Percentiles rank a stretch among this genome's conserved stretches.
These are phyloP conservation scores for Melanotus villosus DNA, from an alignment of 2,888 invertebrate genomes.

Conservation along the genomic window DNA sequence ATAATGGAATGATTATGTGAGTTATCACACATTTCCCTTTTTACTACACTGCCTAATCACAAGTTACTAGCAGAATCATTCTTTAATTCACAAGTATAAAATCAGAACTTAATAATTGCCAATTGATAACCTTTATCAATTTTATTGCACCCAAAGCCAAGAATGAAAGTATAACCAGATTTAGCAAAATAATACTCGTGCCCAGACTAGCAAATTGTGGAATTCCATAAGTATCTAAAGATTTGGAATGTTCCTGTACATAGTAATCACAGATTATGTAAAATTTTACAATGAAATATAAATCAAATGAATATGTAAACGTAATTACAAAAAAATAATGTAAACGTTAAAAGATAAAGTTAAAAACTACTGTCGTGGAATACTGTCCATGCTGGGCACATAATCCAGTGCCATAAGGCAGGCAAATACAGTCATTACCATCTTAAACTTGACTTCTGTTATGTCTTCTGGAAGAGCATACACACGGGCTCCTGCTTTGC, in stretches of 20 bases:
- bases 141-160: constrained; percentile 15
- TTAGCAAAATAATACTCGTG: constrained; percentile 26
- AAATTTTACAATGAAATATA: constrained; percentile 45
- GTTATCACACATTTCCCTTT: constrained; percentile 3
- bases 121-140: background rate
- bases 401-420: constrained; percentile 99
- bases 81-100: background rate
- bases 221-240: constrained; percentile 39
- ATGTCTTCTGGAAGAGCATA: constrained; percentile 99
- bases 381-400: constrained; percentile 86
- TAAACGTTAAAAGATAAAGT: background rate
- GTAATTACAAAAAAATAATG: constrained; percentile 18
- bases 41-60: background rate
- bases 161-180: constrained; percentile 10
- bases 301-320: constrained; percentile 22
- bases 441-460: constrained; percentile 97
- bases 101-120: background rate
- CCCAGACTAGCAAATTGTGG: constrained; percentile 34
- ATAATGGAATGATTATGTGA: constrained; percentile 34
- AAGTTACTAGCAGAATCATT: background rate
- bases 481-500: constrained; percentile 97
- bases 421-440: constrained; percentile 99
- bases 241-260: constrained; percentile 46
- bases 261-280: constrained; percentile 54
- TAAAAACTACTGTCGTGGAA: constrained; percentile 38